These are phyloP conservation scores for Tortricodes alternella DNA, from an alignment of 2,888 invertebrate species.

Conservation along the genomic window DNA sequence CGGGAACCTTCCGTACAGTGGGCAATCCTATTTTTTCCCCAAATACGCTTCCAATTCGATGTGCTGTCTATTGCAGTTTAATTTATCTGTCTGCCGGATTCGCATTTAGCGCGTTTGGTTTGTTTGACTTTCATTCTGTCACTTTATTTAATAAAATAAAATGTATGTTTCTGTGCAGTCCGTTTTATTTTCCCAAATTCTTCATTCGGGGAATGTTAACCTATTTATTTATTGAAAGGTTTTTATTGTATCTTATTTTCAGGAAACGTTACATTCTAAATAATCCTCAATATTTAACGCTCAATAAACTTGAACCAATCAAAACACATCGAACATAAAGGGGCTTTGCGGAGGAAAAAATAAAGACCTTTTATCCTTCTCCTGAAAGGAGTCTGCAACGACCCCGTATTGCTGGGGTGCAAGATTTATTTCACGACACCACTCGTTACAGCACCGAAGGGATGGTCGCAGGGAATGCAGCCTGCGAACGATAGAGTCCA, in stretches of 20 bases:
- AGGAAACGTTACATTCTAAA: neutral
- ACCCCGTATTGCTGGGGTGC: constrained; percentile 62
- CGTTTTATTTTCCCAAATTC: constrained; percentile 2
- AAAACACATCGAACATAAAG: constrained; percentile 62
- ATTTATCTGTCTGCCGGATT: constrained; percentile 65
- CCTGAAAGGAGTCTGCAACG: constrained; percentile 69
- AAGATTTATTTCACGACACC: constrained; percentile 79
- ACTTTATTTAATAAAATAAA: constrained; percentile 25
- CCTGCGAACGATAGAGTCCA: constrained; percentile 52
- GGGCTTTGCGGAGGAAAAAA: constrained; percentile 68
- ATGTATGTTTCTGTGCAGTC: neutral
- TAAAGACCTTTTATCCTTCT: constrained; percentile 74
- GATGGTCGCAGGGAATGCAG: constrained; percentile 66
- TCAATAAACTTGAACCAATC: constrained; percentile 67
- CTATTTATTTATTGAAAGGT: neutral
- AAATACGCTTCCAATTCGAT: constrained; percentile 49
- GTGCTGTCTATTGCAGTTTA: constrained; percentile 60
- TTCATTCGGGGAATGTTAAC: too few species aligned
- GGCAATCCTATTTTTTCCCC: constrained; percentile 54
- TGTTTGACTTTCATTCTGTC: constrained; percentile 41
- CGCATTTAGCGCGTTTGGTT: constrained; percentile 38
- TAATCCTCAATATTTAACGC: constrained; percentile 45
- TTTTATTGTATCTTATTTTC: neutral
- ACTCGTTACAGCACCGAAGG: constrained; percentile 76
- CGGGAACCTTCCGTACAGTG: constrained; percentile 48